Conservation (phyloP, 1,140 invertebrate genomes). For the Tetranychus cinnabarinus region DNA sequence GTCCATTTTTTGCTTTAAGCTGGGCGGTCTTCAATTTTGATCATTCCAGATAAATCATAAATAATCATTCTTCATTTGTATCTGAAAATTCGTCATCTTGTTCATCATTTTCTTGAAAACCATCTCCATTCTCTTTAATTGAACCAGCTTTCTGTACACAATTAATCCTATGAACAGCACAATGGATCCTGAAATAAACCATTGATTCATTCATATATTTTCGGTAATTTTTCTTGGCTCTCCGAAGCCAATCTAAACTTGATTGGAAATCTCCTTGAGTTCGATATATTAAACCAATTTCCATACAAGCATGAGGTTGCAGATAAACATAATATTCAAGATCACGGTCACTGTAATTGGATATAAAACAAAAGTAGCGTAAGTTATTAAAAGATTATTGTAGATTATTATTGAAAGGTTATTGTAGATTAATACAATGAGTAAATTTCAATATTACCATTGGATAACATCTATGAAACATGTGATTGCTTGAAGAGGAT, state of each 20-base stretch:
- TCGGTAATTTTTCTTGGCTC: not conserved
- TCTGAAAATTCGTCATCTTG: too few species aligned
- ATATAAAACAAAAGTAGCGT: not conserved
- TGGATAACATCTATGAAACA: not conserved
- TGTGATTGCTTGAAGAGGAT: not conserved
- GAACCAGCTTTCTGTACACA: too few species aligned
- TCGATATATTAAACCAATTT: not conserved
- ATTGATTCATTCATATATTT: not conserved
- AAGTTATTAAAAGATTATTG: not conserved
- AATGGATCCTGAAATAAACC: not conserved
- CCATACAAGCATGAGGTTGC: not conserved
- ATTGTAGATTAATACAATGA: too few species aligned
- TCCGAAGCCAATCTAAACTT: not conserved
- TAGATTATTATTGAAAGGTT: too few species aligned
- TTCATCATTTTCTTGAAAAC: too few species aligned
- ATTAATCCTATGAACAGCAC: not conserved
- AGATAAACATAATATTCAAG: not conserved
- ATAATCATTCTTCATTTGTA: too few species aligned
- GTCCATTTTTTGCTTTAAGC: too few species aligned
- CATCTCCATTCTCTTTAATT: too few species aligned
- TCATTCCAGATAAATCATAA: too few species aligned
- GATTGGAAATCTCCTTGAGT: not conserved
- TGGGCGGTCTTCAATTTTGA: too few species aligned
- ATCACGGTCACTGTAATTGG: not conserved
- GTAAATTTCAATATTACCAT: not conserved